Percentiles rank a stretch among this genome's conserved stretches.
These are phyloP conservation scores for Pristionchus mayeri DNA, from an alignment of 2,888 invertebrate genomes.

Conservation along the genomic window DNA sequence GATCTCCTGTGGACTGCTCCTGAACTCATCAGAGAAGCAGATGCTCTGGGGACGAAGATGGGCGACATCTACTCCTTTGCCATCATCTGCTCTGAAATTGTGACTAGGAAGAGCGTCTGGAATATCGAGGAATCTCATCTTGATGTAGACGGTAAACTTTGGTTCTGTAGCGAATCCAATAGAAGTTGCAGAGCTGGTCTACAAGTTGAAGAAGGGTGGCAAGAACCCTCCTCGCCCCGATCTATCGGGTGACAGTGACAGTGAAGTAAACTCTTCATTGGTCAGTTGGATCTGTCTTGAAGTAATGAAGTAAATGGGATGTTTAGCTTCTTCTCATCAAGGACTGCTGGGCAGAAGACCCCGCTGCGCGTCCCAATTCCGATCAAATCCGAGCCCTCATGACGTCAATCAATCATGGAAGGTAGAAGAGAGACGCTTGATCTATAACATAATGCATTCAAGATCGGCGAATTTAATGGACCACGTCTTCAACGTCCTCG, in stretches of 20 bases:
- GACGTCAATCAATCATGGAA: constrained; percentile 44
- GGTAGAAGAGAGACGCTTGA: not conserved
- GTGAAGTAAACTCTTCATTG: constrained; percentile 38
- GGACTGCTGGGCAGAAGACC: constrained; percentile 49
- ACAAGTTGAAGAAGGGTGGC: constrained; percentile 41
- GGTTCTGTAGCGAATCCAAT: not conserved
- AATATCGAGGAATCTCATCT: constrained; percentile 55
- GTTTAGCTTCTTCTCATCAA: constrained; percentile 37
- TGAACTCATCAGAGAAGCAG: constrained; percentile 57
- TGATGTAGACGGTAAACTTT: constrained; percentile 56
- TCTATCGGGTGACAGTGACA: not conserved
- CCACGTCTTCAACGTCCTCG: constrained; percentile 69
- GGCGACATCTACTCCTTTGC: constrained; percentile 54
- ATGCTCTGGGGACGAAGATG: constrained; percentile 49
- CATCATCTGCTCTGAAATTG: constrained; percentile 58
- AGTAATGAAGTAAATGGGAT: not conserved
- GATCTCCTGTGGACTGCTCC: constrained; percentile 69
- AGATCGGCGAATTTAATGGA: constrained; percentile 69
- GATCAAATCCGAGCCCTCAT: constrained; percentile 2
- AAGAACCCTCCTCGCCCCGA: constrained; percentile 15
- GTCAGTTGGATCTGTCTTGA: not conserved
- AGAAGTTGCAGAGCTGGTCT: constrained; percentile 7
- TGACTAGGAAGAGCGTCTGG: constrained; percentile 53
- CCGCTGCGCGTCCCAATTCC: constrained; percentile 8
- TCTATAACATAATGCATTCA: not conserved